A percentile compares a stretch with the other conserved stretches of the same genome.
These are phyloP conservation scores for Pseudochirops corinnae DNA, from an alignment of 2,797 vertebrate species.

Conservation along the genomic window DNA sequence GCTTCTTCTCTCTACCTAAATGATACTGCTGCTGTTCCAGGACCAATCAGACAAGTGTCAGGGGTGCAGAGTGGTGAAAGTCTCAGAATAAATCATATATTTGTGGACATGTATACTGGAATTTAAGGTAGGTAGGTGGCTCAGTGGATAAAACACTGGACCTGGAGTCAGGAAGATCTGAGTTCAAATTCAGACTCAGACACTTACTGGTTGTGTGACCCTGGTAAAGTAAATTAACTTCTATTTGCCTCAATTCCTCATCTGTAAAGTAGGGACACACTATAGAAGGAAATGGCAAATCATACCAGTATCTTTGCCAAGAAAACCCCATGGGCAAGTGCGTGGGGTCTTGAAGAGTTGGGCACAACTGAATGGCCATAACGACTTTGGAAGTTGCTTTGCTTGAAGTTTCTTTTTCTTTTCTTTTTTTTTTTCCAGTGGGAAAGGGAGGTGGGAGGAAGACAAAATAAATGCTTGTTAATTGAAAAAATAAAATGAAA, in stretches of 20 bases:
- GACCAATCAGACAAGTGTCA: too few species aligned
- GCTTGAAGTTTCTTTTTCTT: neutral
- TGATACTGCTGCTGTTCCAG: too few species aligned
- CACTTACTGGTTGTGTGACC: neutral
- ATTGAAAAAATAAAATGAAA: neutral
- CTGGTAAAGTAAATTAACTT: neutral
- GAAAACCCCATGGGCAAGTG: neutral
- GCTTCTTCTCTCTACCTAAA: too few species aligned
- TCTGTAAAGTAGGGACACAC: neutral
- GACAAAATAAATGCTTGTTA: neutral
- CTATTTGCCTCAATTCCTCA: neutral
- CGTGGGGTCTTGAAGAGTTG: neutral
- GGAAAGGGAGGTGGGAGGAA: neutral
- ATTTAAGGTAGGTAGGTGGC: neutral
- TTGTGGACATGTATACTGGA: neutral
- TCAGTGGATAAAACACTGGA: neutral
- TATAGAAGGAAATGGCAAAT: neutral
- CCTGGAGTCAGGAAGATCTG: neutral
- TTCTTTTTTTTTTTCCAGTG: neutral
- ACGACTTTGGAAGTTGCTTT: neutral
- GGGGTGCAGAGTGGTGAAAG: too few species aligned
- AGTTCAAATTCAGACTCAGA: neutral
- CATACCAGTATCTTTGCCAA: neutral
- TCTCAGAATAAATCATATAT: too few species aligned
- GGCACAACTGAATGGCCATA: too few species aligned